phyloP scores from a whole-genome alignment of 2,113 vertebrate species.

The Psophia crepitans region DNA sequence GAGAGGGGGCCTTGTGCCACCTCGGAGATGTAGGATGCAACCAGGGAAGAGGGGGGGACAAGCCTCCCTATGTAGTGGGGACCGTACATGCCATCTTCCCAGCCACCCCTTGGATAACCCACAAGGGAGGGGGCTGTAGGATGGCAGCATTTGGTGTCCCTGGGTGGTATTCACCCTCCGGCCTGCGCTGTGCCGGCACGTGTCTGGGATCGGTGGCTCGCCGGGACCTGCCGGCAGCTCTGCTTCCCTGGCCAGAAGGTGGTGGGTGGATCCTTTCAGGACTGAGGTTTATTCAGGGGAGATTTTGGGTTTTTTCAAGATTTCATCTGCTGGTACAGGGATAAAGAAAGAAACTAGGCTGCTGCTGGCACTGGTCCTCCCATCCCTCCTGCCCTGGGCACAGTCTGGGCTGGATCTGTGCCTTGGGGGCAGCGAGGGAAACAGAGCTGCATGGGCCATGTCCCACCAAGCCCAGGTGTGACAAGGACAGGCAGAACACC shows the following conservation, averaged over 20 bases:
- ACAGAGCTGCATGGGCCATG: neutral
- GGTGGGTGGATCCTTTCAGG: slow-evolving; percentile 25
- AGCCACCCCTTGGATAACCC: neutral
- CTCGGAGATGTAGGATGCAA: fast-evolving
- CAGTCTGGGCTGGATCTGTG: fast-evolving
- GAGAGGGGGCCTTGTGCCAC: neutral
- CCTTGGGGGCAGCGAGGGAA: fast-evolving
- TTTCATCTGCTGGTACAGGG: neutral
- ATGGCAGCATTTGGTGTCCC: neutral
- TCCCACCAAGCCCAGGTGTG: neutral
- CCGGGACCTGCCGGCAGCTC: neutral
- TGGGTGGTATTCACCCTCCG: neutral
- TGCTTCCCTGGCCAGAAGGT: neutral
- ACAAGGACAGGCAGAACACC: neutral
- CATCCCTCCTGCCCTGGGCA: neutral
- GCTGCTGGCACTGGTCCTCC: neutral
- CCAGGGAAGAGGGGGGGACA: neutral
- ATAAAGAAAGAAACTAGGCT: slow-evolving; percentile 26
- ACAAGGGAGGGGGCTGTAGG: neutral
- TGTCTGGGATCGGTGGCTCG: neutral
- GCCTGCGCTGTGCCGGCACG: neutral
- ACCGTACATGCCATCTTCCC: neutral
- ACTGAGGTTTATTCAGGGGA: slow-evolving; percentile 13
- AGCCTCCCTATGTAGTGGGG: neutral
- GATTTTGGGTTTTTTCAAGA: neutral